Evolutionary conservation across 1,140 invertebrate genomes (phyloP).

Genomic region (Diabrotica virgifera): DNA sequence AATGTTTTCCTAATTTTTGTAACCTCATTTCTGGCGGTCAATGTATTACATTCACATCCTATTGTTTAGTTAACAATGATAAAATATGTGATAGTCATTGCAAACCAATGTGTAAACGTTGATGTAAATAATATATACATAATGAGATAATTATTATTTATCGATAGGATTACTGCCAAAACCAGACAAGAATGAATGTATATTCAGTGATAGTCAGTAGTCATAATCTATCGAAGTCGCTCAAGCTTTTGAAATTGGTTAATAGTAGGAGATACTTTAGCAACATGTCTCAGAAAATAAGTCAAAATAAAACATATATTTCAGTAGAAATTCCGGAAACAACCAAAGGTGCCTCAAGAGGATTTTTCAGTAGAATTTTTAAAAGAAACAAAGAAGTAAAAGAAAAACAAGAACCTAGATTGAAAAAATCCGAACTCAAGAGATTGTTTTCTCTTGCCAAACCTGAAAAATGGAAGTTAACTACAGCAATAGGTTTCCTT

Average conservation of each 20-base stretch:
- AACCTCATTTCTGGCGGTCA: background rate
- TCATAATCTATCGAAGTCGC: constrained; percentile 26
- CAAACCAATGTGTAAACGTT: background rate
- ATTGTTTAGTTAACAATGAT: background rate
- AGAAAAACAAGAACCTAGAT: constrained; percentile 32
- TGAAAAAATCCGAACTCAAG: constrained; percentile 58
- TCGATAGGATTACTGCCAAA: background rate
- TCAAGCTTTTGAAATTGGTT: constrained; percentile 29
- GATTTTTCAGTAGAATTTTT: constrained; percentile 27
- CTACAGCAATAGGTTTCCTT: constrained; percentile 75
- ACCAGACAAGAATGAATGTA: constrained; percentile 30
- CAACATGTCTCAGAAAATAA: constrained; percentile 37
- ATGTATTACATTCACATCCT: background rate
- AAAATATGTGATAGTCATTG: background rate
- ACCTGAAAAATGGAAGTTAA: constrained; percentile 69
- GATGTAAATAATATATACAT: background rate
- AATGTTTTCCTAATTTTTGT: background rate
- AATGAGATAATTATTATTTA: background rate
- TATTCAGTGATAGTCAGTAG: constrained; percentile 29
- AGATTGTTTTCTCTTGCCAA: constrained; percentile 63
- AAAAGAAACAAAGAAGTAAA: constrained; percentile 21
- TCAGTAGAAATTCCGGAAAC: constrained; percentile 30
- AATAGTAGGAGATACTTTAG: constrained; percentile 18
- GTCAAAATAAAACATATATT: constrained; percentile 34
- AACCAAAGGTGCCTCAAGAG: constrained; percentile 13